Base-by-base conservation (phyloP, 2,888 invertebrate species). In the Lasius platythorax region DNA sequence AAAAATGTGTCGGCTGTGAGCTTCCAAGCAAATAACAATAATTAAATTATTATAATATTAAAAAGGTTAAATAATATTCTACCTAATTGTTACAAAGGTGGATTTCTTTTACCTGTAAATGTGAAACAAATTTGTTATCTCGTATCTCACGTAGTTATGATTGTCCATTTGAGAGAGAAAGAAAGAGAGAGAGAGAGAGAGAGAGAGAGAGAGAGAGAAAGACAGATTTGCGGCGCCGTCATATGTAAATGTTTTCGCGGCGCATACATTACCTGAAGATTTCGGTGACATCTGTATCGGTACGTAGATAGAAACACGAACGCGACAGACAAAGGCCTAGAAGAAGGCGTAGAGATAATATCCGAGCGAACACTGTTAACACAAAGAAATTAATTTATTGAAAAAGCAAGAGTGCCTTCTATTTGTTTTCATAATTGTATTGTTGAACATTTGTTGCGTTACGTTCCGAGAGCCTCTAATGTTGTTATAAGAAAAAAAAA, bases 1-100 rank as follows among this genome's bases (percentile, higher is more conserved):
- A 83, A 90, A 93, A 94, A 94, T 93, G 94, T 94, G 94, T 94
- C 94, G 95, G 95, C 95, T 95, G 95, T 95, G 95, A 95, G 95
- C 95, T 95, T 95, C 94, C 94, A 94, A 94, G 95, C 95, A 94
- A 94, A 94, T 94, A 95, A 95, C 95, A 95, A 95, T 95, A 95
- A 95, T 94, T 94, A 95, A 95, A 94, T 94, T 94, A 95, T 94
- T 94, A 94, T 94, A 93, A 93, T 93, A 92, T 93, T 92, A 93
- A 93, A 93, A 93, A 92, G 90, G 91, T 94, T 93, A 93, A 93
- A 93, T 93, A 92, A 93, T 93, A 92, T 92, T 94, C 93, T 93
- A 94, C 92, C 90, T 93, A 93, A 94, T 93, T 93, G 94, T 94
- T 94, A 93, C 89, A 88, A 91, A 92, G 90, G 92, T 93, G 87